Evolutionary conservation across 2,797 vertebrate species (phyloP).

Genomic region (Darevskia mixta): DNA sequence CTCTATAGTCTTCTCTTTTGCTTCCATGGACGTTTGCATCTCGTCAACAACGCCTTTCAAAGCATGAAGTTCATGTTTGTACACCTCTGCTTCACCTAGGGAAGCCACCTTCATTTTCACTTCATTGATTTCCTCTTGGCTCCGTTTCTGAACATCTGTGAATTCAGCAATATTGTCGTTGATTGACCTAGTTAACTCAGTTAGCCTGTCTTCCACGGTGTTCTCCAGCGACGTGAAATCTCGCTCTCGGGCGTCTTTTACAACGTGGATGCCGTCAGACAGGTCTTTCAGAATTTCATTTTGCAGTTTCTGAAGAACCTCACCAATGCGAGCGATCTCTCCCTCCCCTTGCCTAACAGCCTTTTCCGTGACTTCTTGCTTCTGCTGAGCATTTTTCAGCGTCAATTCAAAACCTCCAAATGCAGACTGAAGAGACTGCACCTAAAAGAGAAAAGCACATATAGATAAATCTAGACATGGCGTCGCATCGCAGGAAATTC

Average conservation of each 20-base stretch:
- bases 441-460: slow-evolving; percentile 78
- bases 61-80: slow-evolving; percentile 83
- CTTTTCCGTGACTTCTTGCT: slow-evolving; percentile 84
- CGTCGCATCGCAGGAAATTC: not conserved
- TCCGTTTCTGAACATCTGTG: slow-evolving; percentile 87
- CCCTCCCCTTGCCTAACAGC: slow-evolving; percentile 87
- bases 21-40: slow-evolving; percentile 78
- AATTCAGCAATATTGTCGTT: slow-evolving; percentile 89
- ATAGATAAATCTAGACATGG: slow-evolving; percentile 11
- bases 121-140: slow-evolving; percentile 86
- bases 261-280: slow-evolving; percentile 89
- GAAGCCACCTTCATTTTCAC: slow-evolving; percentile 86
- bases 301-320: slow-evolving; percentile 93
- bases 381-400: slow-evolving; percentile 84
- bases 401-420: slow-evolving; percentile 87
- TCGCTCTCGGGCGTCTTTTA: slow-evolving; percentile 89
- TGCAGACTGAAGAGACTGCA: slow-evolving; percentile 83
- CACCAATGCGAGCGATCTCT: slow-evolving; percentile 88
- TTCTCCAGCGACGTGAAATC: slow-evolving; percentile 93
- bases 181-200: slow-evolving; percentile 91
- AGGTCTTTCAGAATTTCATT: slow-evolving; percentile 92
- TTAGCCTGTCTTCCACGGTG: slow-evolving; percentile 91
- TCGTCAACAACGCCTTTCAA: slow-evolving; percentile 82
- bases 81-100: slow-evolving; percentile 73
- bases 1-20: slow-evolving; percentile 76